These are phyloP conservation scores for Tinamus major DNA, from an alignment of 2,797 vertebrate species.

Conservation along the genomic window DNA sequence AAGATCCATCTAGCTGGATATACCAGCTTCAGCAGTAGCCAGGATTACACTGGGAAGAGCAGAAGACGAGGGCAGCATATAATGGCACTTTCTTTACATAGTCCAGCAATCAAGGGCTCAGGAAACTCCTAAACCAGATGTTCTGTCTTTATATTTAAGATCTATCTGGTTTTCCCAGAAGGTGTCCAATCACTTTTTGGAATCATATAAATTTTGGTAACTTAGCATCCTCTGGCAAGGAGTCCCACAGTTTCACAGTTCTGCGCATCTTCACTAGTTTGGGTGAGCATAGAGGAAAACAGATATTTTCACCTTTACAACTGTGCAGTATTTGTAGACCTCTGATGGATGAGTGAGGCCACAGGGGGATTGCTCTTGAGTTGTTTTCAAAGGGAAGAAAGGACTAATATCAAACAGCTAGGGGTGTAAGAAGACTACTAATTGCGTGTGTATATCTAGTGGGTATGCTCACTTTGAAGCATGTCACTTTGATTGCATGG, in stretches of 20 bases:
- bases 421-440: not conserved
- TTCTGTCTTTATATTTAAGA: not conserved
- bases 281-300: not conserved
- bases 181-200: not conserved
- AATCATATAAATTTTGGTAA: not conserved
- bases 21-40: not conserved
- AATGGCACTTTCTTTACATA: not conserved
- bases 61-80: not conserved
- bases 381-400: slow-evolving; percentile 7
- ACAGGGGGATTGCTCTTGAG: not conserved
- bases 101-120: not conserved
- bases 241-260: not conserved
- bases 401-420: not conserved
- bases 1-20: not conserved
- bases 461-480: slow-evolving; percentile 2
- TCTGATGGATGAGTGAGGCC: not conserved
- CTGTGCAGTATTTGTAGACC: not conserved
- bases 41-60: not conserved
- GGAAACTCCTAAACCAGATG: not conserved
- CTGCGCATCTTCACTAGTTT: not conserved
- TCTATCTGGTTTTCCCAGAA: not conserved
- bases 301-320: not conserved
- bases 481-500: not conserved
- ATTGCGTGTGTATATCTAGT: not conserved
- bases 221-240: not conserved